Conservation (phyloP, 1,140 invertebrate species). For the Apis dorsata region DNA sequence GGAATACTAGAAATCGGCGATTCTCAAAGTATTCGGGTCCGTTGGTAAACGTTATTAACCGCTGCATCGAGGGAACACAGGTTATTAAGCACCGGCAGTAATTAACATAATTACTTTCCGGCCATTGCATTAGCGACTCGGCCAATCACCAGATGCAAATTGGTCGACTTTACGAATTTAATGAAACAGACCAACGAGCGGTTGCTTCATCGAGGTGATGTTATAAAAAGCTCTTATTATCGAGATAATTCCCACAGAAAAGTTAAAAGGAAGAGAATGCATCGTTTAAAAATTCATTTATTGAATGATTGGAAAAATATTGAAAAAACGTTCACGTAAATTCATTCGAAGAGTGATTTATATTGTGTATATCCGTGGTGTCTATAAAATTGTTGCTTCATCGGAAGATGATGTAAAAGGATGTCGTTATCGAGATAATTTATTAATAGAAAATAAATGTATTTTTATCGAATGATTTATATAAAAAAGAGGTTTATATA, state of each 20-base stretch:
- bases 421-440: too few species aligned
- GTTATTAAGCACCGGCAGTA: constrained; percentile 53
- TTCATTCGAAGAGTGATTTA: too few species aligned
- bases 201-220: not conserved
- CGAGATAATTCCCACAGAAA: not conserved
- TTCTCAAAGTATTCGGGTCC: constrained; percentile 27
- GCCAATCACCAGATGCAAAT: constrained; percentile 28
- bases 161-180: constrained; percentile 19
- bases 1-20: constrained; percentile 43
- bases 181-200: not conserved
- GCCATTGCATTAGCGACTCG: constrained; percentile 40
- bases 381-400: too few species aligned
- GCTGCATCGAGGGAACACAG: constrained; percentile 15
- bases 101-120: constrained; percentile 64
- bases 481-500: too few species aligned
- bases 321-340: too few species aligned
- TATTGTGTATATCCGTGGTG: too few species aligned
- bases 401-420: too few species aligned
- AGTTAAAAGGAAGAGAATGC: not conserved
- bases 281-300: not conserved
- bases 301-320: not conserved
- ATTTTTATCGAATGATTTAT: too few species aligned
- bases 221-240: not conserved
- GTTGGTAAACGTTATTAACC: constrained; percentile 53
- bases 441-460: too few species aligned